Evolutionary conservation across 2,888 invertebrate genomes (phyloP), one percentile per base, ranked within the genome.

Genomic region (Gastrophysa polygoni): DNA sequence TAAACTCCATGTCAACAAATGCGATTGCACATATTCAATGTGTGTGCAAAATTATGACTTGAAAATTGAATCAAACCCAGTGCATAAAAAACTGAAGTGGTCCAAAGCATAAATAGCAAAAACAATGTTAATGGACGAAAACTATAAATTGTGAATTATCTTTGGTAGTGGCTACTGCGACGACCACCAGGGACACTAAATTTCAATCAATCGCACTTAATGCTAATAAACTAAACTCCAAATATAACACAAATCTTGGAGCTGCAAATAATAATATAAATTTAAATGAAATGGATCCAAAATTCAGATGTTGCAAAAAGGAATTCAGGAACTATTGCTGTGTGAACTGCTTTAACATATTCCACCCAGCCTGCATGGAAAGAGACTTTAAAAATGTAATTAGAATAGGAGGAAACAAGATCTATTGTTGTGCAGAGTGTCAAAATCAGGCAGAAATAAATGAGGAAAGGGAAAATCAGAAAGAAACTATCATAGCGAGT

Each of bases 251-350:
- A n/a, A n/a, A n/a, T n/a, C n/a, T n/a, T n/a, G n/a, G n/a, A n/a
- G n/a, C n/a, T n/a, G n/a, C n/a, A n/a, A n/a, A n/a, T n/a, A n/a
- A n/a, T n/a, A n/a, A n/a, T n/a, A n/a, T n/a, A n/a, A n/a, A n/a
- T 24, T 24, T 24, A 5, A 24, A 5, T 24, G 16, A 14, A 16
- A 16, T n/a, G n/a, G n/a, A 38, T 38, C 11, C 38, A 38, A 38
- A 38, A 38, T 38, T 38, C 38, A 38, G 38, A 38, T 38, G 38
- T 38, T 38, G 38, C 38, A 38, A 38, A 38, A 38, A 38, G 38
- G 38, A 38, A 38, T 38, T 38, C 38, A 38, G 11, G 38, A 38
- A 38, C 38, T 38, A 38, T 38, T 38, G 38, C 38, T 38, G 38
- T 38, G 38, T 38, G 38, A 38, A 38, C 38, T 38, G 38, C 38